Evolutionary conservation across 2,797 vertebrate genomes (phyloP).

Genomic region (Distichodus sexfasciatus): DNA sequence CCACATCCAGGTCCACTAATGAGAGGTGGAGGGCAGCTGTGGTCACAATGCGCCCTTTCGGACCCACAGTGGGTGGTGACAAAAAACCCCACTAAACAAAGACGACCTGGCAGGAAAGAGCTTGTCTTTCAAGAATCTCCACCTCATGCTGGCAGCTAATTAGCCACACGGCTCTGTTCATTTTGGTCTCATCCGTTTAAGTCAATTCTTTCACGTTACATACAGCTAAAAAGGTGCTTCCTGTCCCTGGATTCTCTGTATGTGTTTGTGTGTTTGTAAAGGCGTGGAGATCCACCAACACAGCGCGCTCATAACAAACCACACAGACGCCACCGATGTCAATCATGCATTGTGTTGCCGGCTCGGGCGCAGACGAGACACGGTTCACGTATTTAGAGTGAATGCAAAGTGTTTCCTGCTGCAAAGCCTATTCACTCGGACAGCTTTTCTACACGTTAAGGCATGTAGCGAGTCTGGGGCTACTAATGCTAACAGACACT

Average conservation of each 20-base stretch:
- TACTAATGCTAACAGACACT: conserved; percentile 1
- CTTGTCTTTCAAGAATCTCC: conserved; percentile 51
- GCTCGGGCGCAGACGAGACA: conserved; percentile 16
- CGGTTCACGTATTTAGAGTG: not conserved
- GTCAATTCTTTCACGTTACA: conserved; percentile 48
- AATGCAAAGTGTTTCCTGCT: conserved; percentile 1
- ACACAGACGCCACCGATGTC: conserved; percentile 4
- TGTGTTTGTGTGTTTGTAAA: not conserved
- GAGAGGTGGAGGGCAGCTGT: conserved; percentile 12
- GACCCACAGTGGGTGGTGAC: not conserved
- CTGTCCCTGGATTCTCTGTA: conserved; percentile 15
- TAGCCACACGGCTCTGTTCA: conserved; percentile 56
- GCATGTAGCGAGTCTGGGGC: not conserved
- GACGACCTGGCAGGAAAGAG: conserved; percentile 42
- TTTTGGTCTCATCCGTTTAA: too few species aligned
- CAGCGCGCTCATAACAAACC: not conserved
- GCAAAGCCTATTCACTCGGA: not conserved
- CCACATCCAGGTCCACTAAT: not conserved
- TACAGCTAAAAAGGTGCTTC: conserved; percentile 25
- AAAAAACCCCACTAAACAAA: not conserved
- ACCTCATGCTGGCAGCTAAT: conserved; percentile 66
- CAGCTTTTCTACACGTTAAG: not conserved
- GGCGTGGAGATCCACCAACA: not conserved
- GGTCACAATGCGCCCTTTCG: conserved; percentile 11
- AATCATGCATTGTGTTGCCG: conserved; percentile 4